Conservation (phyloP, 2,888 invertebrate genomes). For the Elgonia sp. region DNA sequence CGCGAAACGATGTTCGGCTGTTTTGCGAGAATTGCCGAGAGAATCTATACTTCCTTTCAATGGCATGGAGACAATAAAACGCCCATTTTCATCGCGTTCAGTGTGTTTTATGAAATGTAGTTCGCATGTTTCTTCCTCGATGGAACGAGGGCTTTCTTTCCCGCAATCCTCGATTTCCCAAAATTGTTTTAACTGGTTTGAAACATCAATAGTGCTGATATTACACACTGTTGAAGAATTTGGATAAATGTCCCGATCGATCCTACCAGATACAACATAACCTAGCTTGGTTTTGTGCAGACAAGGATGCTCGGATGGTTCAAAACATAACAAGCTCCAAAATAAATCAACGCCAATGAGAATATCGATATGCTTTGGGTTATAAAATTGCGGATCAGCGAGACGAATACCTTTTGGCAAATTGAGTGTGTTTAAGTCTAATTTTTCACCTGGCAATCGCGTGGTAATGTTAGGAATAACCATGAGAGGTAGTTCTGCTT, state of each 20-base stretch:
- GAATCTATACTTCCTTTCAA: conserved; percentile 11
- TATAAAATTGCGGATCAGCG: conserved; percentile 26
- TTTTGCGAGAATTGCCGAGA: conserved; percentile 30
- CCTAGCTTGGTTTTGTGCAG: conserved; percentile 29
- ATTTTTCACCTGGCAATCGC: background rate
- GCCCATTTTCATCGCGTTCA: background rate
- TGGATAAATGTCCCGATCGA: background rate
- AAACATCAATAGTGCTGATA: conserved; percentile 9
- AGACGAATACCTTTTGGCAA: conserved; percentile 14
- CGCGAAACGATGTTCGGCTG: conserved; percentile 18
- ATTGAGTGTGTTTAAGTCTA: background rate
- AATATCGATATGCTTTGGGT: conserved; percentile 35
- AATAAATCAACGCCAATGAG: conserved; percentile 45
- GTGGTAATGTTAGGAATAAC: background rate
- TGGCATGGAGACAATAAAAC: background rate
- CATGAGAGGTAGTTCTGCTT: background rate
- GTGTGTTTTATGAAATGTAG: conserved; percentile 20
- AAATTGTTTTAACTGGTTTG: conserved; percentile 17
- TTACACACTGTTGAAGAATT: background rate
- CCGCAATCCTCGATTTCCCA: conserved; percentile 43
- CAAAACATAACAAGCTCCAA: conserved; percentile 27
- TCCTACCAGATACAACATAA: conserved; percentile 29
- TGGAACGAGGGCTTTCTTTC: background rate
- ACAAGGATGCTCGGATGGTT: conserved; percentile 15
- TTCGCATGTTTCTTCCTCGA: conserved; percentile 32